Conservation (phyloP, 2,888 invertebrate species). For the Tenthredo notha region DNA sequence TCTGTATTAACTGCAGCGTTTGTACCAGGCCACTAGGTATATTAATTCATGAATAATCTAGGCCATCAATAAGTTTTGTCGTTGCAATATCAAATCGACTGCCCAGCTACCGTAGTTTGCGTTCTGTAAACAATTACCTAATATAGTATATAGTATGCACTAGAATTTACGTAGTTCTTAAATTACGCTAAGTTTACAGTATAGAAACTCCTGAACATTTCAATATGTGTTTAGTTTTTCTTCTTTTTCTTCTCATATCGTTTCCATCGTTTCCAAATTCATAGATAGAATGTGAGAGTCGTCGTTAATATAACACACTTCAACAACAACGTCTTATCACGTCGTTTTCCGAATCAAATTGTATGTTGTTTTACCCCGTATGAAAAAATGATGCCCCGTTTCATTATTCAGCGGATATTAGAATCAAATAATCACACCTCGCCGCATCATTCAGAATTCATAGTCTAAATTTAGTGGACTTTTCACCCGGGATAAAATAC, state of each 20-base stretch:
- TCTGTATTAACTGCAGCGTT: background rate
- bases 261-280: constrained; percentile 54
- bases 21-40: background rate
- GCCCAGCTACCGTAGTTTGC: background rate
- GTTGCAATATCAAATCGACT: constrained; percentile 19
- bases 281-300: constrained; percentile 53
- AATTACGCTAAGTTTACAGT: constrained; percentile 59
- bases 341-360: background rate
- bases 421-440: constrained; percentile 3
- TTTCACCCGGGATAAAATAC: background rate
- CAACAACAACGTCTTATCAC: background rate
- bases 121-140: background rate
- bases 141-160: background rate
- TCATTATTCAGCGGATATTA: background rate
- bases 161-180: background rate
- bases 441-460: background rate
- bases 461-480: background rate
- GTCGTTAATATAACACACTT: constrained; percentile 13
- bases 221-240: constrained; percentile 6
- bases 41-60: background rate
- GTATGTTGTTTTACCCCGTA: background rate
- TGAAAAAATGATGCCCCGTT: constrained; percentile 2
- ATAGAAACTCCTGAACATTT: constrained; percentile 61
- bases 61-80: background rate
- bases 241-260: background rate